phyloP scores from a whole-genome alignment of 1,140 invertebrate species.

The Tetraneura akinire region DNA sequence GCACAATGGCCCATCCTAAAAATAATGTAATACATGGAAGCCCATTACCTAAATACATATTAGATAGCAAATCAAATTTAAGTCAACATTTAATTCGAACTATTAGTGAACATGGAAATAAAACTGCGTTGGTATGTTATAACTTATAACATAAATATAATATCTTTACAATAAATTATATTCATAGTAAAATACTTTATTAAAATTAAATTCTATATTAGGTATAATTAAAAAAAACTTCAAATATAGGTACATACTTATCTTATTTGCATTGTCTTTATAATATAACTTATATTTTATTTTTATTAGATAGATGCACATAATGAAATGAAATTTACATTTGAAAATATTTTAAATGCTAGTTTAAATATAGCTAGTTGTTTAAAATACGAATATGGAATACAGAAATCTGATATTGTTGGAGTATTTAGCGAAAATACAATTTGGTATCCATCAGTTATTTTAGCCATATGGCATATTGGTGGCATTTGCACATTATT shows the following conservation, averaged over 20 bases:
- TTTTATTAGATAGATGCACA: slow-evolving; percentile 29
- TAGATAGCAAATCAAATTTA: slow-evolving; percentile 34
- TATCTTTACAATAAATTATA: background rate
- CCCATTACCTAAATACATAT: slow-evolving; percentile 7
- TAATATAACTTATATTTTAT: background rate
- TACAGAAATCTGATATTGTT: slow-evolving; percentile 62
- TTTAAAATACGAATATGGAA: slow-evolving; percentile 34
- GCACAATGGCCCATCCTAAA: background rate
- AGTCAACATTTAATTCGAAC: slow-evolving; percentile 11
- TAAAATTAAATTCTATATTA: too few species aligned
- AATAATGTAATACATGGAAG: background rate
- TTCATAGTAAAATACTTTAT: too few species aligned
- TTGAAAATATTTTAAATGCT: slow-evolving; percentile 11
- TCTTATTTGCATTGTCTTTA: too few species aligned
- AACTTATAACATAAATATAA: too few species aligned
- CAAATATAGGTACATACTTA: too few species aligned
- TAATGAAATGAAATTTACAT: background rate
- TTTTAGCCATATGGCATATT: slow-evolving; percentile 62
- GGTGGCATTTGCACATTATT: slow-evolving; percentile 65
- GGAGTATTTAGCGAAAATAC: slow-evolving; percentile 66
- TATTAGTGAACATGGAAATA: background rate
- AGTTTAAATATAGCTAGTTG: slow-evolving; percentile 40
- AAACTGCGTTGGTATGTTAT: slow-evolving; percentile 13
- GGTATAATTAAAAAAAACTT: too few species aligned
- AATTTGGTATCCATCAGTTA: slow-evolving; percentile 62